Base-by-base conservation (phyloP, 2,888 invertebrate species). In the Cordilura impudica region DNA sequence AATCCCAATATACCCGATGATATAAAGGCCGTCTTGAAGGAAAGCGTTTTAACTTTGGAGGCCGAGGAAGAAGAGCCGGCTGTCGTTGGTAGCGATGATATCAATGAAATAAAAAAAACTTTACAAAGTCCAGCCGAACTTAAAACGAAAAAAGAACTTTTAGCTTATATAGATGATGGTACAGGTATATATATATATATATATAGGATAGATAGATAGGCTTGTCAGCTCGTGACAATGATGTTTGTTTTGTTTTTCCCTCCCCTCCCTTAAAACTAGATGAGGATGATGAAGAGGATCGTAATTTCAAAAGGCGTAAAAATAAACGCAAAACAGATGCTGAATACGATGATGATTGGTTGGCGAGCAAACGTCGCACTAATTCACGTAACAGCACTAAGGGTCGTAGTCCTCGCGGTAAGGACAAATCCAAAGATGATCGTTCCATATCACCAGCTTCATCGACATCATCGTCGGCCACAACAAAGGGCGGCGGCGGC, bases 321-420 rank as follows among this genome's bases (percentile, higher is more conserved):
- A 86, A 87, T 69, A 88, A 88, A 85, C 87, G 89, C 70, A 88
- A 86, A 82, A 87, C 86, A 56, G 88, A 89, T 79, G 87, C 89
- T 56, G 90, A 90, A 78, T 89, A 89, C 80, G 90, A 90, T 83
- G 90, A 90, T 80, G 90, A 90, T 83, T 90, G 90, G 90, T 85
- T 86, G 79, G 85, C 85, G 16, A 87, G 86, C 76, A 87, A 87
- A 81, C 84, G 86, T 5, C 86, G 86, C 58, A 84, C 84, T 8
- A 85, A 80, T 78, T 87, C 88, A 45, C 85, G 88, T 12, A 86
- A 87, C 35, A 86, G 84, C 81, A 85, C 84, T 72, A 88, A 87
- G 26, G 89, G 87, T 51, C 87, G 89, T 71, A 87, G 84, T 84
- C 82, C 87, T 56, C 86, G 87, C 18, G 83, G 83, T 73, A 87